Percentiles rank a stretch among this genome's conserved stretches.
Evolutionary conservation across 2,797 vertebrate genomes (phyloP).

Genomic region (Etheostoma nigrum): DNA sequence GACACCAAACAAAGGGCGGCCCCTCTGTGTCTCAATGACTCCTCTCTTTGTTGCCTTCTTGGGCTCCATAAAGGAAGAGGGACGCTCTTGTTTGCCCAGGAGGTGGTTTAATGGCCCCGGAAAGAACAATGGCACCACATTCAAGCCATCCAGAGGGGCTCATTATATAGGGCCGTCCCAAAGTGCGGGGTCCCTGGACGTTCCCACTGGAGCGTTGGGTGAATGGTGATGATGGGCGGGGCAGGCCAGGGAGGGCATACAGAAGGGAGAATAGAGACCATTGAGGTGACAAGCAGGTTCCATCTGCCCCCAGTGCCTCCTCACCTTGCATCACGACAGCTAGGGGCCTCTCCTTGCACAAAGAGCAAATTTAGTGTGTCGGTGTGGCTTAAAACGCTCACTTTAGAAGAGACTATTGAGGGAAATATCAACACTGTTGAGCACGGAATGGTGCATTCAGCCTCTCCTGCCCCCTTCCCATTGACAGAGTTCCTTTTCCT

Average conservation of each 20-base stretch:
- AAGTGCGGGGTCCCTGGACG: conserved; percentile 88
- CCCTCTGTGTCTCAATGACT: conserved; percentile 93
- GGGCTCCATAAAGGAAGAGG: conserved; percentile 93
- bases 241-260: conserved; percentile 77
- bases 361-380: conserved; percentile 89
- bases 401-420: conserved; percentile 88
- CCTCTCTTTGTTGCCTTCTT: conserved; percentile 91
- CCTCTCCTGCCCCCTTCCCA: conserved; percentile 81
- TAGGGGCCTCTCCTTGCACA: conserved; percentile 88
- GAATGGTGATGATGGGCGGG: conserved; percentile 89
- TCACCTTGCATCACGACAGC: conserved; percentile 94
- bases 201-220: conserved; percentile 92
- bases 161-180: conserved; percentile 92
- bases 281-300: conserved; percentile 95
- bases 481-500: conserved; percentile 87
- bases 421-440: conserved; percentile 87
- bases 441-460: conserved; percentile 85
- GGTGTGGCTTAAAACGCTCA: conserved; percentile 88
- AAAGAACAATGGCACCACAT: conserved; percentile 93
- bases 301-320: conserved; percentile 93
- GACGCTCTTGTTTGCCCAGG: conserved; percentile 95
- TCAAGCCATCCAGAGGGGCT: conserved; percentile 89
- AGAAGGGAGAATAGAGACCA: conserved; percentile 88
- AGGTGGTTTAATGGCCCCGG: conserved; percentile 94
- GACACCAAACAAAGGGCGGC: conserved; percentile 92